These are phyloP conservation scores for Ammospiza caudacuta DNA, from an alignment of 2,113 vertebrate genomes.

Conservation along the genomic window DNA sequence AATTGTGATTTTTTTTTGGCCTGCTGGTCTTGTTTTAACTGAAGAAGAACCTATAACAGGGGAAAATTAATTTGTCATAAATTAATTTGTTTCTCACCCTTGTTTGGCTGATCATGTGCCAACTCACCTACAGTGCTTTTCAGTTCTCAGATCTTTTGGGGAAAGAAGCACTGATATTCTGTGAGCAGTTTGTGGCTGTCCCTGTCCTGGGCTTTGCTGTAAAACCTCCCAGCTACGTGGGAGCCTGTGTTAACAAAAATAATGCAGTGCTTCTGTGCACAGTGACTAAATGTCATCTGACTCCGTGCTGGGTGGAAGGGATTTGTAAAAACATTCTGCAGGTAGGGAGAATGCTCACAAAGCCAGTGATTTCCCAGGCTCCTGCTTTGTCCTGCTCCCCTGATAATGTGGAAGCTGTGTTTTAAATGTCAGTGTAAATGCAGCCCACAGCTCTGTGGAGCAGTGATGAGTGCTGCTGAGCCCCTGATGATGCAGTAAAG, in stretches of 20 bases:
- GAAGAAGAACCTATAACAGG: background rate
- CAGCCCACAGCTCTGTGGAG: background rate
- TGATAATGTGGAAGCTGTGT: background rate
- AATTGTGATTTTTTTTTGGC: background rate
- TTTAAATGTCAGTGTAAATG: background rate
- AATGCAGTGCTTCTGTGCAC: background rate
- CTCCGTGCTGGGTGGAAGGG: background rate
- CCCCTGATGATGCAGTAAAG: accelerated
- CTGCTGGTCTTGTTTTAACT: background rate
- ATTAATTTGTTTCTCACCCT: background rate
- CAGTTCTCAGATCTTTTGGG: background rate
- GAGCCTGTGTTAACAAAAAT: background rate
- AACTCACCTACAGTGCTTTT: background rate
- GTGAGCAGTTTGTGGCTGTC: background rate
- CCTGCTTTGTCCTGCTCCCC: background rate
- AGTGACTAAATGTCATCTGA: slow-evolving; percentile 32
- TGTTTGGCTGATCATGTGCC: background rate
- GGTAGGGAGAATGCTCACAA: background rate
- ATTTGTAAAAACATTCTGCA: background rate
- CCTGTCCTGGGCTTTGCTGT: background rate
- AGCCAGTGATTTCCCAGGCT: background rate
- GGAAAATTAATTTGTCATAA: background rate
- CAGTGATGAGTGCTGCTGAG: background rate
- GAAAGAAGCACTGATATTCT: background rate
- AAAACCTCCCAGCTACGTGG: background rate